Evolutionary conservation across 2,888 invertebrate species (phyloP), one percentile per base, ranked within the genome.

Genomic region (Melinaea menophilus): DNA sequence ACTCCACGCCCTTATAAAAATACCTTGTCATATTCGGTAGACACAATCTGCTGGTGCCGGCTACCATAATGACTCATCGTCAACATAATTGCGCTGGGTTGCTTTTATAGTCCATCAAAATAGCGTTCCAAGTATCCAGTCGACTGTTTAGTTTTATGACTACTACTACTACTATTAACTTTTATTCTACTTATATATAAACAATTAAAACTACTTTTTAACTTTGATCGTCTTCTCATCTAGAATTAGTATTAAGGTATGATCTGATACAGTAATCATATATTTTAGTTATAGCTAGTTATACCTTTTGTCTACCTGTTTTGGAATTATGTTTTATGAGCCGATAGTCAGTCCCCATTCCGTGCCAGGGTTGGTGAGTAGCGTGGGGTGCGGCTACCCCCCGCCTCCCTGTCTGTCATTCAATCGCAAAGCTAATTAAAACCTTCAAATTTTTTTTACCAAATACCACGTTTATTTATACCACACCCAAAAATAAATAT

Each of bases 1-100:
- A 68, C 75, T 73, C 84, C 85, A 75, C 86, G 75, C 87, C 87
- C 70, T 68, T 63, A 64, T 65, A 70, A 67, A 71, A 68, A 68
- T 71, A 69, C 67, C 69, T 62, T 70, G 71, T 70, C 73, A 70
- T 71, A 70, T 69, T 65, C 59, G 57, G 65, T 65, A 63, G 67
- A 58, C 55, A 58, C 57, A 59, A 62, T 41, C 62, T 22, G 1
- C 22, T 22, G 55, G 5, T 41, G 47, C 35, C 34, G 58, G 48
- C 47, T 55, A 55, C 37, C 51, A 37, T 34, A 57, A 48, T 66
- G 64, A 64, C 64, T 66, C 66, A 64, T 61, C 61, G 59, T 3
- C 59, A 13, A 58, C 54, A 60, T 60, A 61, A 22, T 55, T 55
- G 56, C 51, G 54, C 59, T 34, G 63, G 51, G 34, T 37, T 56